Evolutionary conservation across 2,113 vertebrate genomes (phyloP).

Genomic region (Alligator mississippiensis): DNA sequence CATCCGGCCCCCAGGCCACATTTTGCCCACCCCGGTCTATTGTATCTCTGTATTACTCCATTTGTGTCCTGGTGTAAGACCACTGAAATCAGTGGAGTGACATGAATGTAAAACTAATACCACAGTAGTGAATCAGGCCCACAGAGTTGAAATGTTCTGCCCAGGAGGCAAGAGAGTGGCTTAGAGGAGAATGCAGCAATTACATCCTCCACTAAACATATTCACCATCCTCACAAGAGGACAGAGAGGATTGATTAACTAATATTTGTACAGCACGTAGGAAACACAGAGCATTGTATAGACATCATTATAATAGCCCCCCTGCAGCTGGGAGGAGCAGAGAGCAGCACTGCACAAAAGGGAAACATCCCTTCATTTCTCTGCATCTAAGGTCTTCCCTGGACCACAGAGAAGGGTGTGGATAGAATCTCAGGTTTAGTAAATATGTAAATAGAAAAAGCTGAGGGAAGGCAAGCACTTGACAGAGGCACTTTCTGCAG

Average conservation of each 20-base stretch:
- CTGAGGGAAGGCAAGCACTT: neutral
- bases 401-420: neutral
- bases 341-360: neutral
- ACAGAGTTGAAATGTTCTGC: neutral
- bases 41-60: neutral
- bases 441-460: neutral
- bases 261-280: no score
- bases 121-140: neutral
- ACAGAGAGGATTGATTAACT: neutral
- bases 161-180: neutral
- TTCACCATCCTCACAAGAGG: neutral
- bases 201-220: neutral
- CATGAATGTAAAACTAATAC: neutral
- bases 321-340: neutral
- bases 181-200: neutral
- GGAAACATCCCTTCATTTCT: neutral
- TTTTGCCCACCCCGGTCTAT: no score
- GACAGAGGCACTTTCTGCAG: neutral
- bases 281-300: rapidly evolving
- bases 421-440: neutral
- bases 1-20: no score
- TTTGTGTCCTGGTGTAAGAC: neutral
- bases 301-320: neutral
- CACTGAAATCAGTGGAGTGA: neutral
- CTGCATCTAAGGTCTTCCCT: neutral